Evolutionary conservation across 1,140 invertebrate genomes (phyloP).

Genomic region (Drosophila mojavensis): DNA sequence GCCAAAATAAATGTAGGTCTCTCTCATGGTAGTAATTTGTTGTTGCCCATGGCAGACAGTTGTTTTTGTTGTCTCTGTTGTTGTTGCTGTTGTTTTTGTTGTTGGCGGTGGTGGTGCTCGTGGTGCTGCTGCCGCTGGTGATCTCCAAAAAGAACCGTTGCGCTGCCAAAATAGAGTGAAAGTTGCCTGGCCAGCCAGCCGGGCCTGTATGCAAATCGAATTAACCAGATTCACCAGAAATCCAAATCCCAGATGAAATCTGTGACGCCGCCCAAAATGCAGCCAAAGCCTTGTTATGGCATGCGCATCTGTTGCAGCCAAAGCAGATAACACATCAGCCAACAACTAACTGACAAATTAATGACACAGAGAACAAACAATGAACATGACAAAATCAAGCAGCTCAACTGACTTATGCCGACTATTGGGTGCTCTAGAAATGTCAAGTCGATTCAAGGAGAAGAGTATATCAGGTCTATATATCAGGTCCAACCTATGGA

Average conservation of each 20-base stretch:
- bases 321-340: constrained; percentile 39
- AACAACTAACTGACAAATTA: constrained; percentile 53
- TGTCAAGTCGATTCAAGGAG: background rate
- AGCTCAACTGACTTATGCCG: background rate
- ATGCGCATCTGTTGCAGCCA: constrained; percentile 45
- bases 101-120: background rate
- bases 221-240: constrained; percentile 59
- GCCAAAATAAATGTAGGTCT: constrained; percentile 64
- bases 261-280: constrained; percentile 48
- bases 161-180: constrained; percentile 79
- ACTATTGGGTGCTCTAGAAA: constrained; percentile 11
- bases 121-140: constrained; percentile 9
- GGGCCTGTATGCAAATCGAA: constrained; percentile 67
- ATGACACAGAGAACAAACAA: constrained; percentile 37
- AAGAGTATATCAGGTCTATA: too few species aligned
- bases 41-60: constrained; percentile 36
- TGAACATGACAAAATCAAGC: constrained; percentile 10
- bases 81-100: background rate
- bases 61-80: constrained; percentile 4
- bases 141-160: constrained; percentile 67
- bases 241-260: constrained; percentile 57
- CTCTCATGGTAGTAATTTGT: constrained; percentile 65
- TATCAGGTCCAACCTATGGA: too few species aligned
- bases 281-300: constrained; percentile 42
- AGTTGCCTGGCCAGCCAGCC: constrained; percentile 55